Conservation (phyloP, 2,888 invertebrate species). For the Liodrosophila aerea region DNA sequence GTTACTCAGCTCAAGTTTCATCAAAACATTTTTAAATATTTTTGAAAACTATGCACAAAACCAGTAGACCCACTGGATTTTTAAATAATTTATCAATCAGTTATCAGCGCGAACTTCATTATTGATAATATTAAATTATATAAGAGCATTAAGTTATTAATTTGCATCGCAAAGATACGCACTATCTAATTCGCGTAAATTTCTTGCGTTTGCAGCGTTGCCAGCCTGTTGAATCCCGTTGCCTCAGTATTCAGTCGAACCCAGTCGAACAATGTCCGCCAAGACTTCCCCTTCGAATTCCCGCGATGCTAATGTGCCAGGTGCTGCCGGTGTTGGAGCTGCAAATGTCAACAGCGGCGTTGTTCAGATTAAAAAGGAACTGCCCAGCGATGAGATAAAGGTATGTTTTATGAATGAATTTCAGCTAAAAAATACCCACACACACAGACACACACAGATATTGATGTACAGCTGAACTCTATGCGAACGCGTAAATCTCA, state of each 20-base stretch:
- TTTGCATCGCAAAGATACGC: background rate
- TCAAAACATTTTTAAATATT: no score
- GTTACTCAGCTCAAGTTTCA: no score
- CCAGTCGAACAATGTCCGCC: constrained; percentile 83
- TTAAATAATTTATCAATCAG: no score
- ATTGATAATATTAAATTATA: no score
- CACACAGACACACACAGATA: background rate
- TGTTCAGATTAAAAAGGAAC: constrained; percentile 86
- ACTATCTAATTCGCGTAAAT: background rate
- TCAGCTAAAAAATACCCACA: background rate
- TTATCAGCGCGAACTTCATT: no score
- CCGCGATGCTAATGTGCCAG: constrained; percentile 55
- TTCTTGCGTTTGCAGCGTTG: constrained; percentile 34
- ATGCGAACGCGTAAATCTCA: constrained; percentile 30
- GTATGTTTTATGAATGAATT: constrained; percentile 82
- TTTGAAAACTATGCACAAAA: no score
- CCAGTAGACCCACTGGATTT: no score
- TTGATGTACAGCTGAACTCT: background rate
- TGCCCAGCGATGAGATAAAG: constrained; percentile 89
- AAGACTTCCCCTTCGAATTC: constrained; percentile 83
- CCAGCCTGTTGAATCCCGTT: constrained; percentile 28
- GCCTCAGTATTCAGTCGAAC: background rate
- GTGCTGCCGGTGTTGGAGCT: constrained; percentile 36
- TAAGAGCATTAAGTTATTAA: no score
- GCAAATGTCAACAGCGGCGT: constrained; percentile 45